phyloP scores from a whole-genome alignment of 1,140 invertebrate species.

The Alviniconcha marisindica region DNA sequence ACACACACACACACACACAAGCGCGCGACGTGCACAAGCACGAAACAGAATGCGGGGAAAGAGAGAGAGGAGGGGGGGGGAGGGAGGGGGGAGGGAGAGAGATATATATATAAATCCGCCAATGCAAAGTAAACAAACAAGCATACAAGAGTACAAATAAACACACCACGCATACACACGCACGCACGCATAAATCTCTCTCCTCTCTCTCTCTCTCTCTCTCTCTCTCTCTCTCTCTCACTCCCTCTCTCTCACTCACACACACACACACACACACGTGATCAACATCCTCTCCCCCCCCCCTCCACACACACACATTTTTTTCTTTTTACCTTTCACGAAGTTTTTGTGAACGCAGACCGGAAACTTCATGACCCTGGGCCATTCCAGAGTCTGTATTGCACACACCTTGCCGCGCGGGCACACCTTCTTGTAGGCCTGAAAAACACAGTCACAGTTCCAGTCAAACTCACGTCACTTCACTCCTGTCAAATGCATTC shows the following conservation, averaged over 20 bases:
- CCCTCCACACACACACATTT: not conserved
- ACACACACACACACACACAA: too few species aligned
- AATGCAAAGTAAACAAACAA: too few species aligned
- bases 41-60: too few species aligned
- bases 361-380: slow-evolving; percentile 50
- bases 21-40: too few species aligned
- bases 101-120: too few species aligned
- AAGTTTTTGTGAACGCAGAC: slow-evolving; percentile 43
- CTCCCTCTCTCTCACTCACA: slow-evolving; percentile 1
- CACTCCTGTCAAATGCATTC: too few species aligned
- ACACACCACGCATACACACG: not conserved
- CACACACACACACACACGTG: not conserved
- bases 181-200: not conserved
- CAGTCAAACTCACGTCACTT: not conserved
- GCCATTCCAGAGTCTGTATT: slow-evolving; percentile 49
- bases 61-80: too few species aligned
- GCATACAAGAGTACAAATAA: not conserved
- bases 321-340: too few species aligned
- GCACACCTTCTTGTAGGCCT: slow-evolving; percentile 53
- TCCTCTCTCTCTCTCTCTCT: not conserved
- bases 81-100: too few species aligned
- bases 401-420: slow-evolving; percentile 49
- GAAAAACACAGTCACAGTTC: not conserved
- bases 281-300: not conserved
- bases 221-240: not conserved